phyloP scores from a whole-genome alignment of 2,888 invertebrate species.

The Lasioglossum zephyrum region DNA sequence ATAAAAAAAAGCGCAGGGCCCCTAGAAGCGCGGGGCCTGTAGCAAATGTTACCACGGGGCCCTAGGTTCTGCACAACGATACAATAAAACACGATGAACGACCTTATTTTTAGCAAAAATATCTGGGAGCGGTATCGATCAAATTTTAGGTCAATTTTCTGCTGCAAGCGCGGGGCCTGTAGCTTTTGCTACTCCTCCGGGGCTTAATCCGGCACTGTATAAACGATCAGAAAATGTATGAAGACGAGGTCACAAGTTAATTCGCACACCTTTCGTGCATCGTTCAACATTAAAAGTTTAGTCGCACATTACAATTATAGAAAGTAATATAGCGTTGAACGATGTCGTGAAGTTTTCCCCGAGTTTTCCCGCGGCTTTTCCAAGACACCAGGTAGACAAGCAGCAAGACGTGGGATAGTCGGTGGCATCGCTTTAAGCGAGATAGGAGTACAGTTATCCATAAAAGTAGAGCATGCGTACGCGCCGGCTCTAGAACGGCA shows the following conservation, averaged over 20 bases:
- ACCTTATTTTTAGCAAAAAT: too few species aligned
- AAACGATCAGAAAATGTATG: background rate
- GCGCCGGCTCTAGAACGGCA: slow-evolving; percentile 71
- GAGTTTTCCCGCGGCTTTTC: slow-evolving; percentile 18
- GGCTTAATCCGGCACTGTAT: background rate
- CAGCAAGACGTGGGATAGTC: slow-evolving; percentile 57
- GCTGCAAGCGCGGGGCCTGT: too few species aligned
- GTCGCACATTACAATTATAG: background rate
- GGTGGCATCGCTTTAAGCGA: slow-evolving; percentile 67
- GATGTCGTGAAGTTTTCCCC: background rate
- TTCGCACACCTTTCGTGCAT: background rate
- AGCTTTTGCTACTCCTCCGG: too few species aligned
- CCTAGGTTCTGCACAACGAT: too few species aligned
- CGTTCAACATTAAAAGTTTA: background rate
- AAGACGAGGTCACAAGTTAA: background rate
- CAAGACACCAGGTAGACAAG: slow-evolving; percentile 57
- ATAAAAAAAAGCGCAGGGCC: too few species aligned
- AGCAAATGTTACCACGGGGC: too few species aligned
- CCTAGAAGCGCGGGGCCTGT: too few species aligned
- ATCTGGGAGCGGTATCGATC: too few species aligned
- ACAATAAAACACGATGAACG: too few species aligned
- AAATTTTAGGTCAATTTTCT: too few species aligned
- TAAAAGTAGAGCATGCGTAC: slow-evolving; percentile 78
- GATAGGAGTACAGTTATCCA: slow-evolving; percentile 76
- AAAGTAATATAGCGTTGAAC: background rate